These are phyloP conservation scores for Cylindroiulus punctatus DNA, from an alignment of 2,888 invertebrate genomes.

Conservation along the genomic window DNA sequence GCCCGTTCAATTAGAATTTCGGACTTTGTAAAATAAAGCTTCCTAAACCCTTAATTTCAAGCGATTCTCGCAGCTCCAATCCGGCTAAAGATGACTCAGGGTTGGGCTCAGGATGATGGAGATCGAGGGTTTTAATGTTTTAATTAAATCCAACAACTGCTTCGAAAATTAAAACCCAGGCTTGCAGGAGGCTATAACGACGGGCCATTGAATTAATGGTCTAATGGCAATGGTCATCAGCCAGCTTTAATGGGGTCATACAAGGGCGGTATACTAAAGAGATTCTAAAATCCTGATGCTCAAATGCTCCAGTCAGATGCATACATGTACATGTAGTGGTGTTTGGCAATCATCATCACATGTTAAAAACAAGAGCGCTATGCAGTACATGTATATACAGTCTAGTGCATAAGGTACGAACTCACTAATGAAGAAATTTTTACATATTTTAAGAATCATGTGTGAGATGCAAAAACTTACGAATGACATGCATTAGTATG, in stretches of 20 bases:
- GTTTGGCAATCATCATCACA: too few species aligned
- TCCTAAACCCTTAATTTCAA: conserved; percentile 22
- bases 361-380: too few species aligned
- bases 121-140: neutral
- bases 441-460: too few species aligned
- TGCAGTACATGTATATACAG: too few species aligned
- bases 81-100: neutral
- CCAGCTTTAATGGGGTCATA: neutral
- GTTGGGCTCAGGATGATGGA: neutral
- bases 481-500: too few species aligned
- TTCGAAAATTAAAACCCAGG: neutral
- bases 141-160: conserved; percentile 26
- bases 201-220: conserved; percentile 9
- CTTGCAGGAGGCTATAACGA: neutral
- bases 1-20: conserved; percentile 7
- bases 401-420: too few species aligned
- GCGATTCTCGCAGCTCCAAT: neutral
- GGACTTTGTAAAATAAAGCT: conserved; percentile 26
- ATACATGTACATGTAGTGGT: too few species aligned
- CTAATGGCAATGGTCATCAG: neutral
- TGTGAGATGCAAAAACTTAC: too few species aligned
- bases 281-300: neutral
- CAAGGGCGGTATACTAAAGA: neutral
- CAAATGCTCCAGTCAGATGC: too few species aligned
- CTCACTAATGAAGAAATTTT: too few species aligned